Evolutionary conservation across 2,888 invertebrate genomes (phyloP).

Genomic region (Dryobotodes eremita): DNA sequence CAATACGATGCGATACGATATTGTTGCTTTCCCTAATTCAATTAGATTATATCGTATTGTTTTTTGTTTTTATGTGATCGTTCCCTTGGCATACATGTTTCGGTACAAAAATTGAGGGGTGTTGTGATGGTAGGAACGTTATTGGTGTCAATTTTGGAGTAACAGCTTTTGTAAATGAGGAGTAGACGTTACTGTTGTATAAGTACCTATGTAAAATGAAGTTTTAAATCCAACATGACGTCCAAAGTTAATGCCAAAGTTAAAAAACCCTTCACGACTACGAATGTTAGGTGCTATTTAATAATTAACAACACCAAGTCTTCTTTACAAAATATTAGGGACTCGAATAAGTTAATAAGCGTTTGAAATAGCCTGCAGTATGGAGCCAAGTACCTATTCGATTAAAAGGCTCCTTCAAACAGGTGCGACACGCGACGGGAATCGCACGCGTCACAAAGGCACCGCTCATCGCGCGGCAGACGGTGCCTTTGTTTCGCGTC

Average conservation of each 20-base stretch:
- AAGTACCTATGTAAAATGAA: background rate
- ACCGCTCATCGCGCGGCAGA: too few species aligned
- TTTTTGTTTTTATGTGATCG: conserved; percentile 42
- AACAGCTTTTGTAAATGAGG: background rate
- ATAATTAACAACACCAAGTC: background rate
- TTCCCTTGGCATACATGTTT: conserved; percentile 22
- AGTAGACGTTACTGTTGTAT: background rate
- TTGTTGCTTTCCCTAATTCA: conserved; percentile 63
- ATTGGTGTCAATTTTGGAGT: background rate
- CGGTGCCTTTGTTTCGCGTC: too few species aligned
- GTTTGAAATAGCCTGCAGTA: too few species aligned
- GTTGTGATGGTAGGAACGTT: too few species aligned
- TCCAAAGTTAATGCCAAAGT: conserved; percentile 9
- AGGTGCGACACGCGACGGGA: too few species aligned
- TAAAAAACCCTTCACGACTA: conserved; percentile 2
- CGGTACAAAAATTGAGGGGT: background rate
- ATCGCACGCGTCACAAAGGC: too few species aligned
- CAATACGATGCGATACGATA: conserved; percentile 45
- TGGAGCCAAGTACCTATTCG: too few species aligned
- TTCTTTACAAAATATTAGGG: background rate
- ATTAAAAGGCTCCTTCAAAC: too few species aligned
- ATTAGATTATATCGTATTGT: conserved; percentile 64
- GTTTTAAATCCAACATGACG: background rate
- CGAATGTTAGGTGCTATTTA: background rate
- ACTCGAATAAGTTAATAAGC: too few species aligned